Evolutionary conservation across 30 jellyfish, hydroid and myxozoan species (phyloP).

Genomic region (Chrysaora quinquecirrha): DNA sequence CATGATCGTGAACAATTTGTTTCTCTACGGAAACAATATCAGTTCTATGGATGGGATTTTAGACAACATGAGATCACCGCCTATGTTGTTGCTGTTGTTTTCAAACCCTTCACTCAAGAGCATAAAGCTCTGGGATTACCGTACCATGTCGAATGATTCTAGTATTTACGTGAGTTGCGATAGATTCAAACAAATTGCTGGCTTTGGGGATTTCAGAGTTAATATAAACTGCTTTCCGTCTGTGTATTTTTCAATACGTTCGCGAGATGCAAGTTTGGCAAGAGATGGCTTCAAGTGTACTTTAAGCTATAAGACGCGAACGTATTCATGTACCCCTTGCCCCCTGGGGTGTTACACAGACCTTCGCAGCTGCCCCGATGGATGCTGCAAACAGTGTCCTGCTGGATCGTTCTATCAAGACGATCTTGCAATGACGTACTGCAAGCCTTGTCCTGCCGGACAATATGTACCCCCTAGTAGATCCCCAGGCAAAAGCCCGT

Average conservation of each 20-base stretch:
- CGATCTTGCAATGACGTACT: slow-evolving; percentile 20
- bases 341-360: slow-evolving; percentile 17
- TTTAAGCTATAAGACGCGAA: neutral
- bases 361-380: neutral
- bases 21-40: slow-evolving; percentile 19
- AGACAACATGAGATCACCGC: neutral
- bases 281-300: slow-evolving; percentile 45
- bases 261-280: neutral
- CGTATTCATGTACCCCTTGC: slow-evolving; percentile 49
- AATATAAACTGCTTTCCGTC: slow-evolving; percentile 36
- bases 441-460: slow-evolving; percentile 55
- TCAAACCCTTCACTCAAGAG: slow-evolving; percentile 3
- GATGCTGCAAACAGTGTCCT: slow-evolving; percentile 44
- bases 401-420: slow-evolving; percentile 60
- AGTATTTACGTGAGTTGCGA: slow-evolving; percentile 29
- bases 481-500: slow-evolving; percentile 44
- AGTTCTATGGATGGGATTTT: slow-evolving; percentile 20
- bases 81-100: slow-evolving; percentile 6
- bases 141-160: slow-evolving; percentile 10
- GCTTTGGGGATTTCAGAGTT: slow-evolving; percentile 6
- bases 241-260: neutral
- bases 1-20: neutral
- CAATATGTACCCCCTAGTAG: slow-evolving; percentile 41
- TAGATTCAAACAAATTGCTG: neutral
- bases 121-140: neutral